Base-by-base conservation (phyloP, 2,888 invertebrate genomes). In the Schizaphis graminum region DNA sequence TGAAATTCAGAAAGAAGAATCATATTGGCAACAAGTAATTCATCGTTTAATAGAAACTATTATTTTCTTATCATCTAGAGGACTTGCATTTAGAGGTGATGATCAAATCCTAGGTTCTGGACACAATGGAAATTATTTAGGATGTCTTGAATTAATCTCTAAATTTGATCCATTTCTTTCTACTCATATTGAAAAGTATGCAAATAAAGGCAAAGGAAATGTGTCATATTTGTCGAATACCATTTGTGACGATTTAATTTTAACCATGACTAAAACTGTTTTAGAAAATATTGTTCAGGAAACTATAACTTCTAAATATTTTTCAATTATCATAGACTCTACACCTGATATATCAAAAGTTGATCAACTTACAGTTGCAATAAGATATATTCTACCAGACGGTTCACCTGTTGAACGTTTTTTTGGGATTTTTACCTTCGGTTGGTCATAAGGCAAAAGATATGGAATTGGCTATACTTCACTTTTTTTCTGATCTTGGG, bases 91-190 rank as follows among this genome's bases (percentile, higher is more conserved):
- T 94, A 88, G 94, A 89, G 94, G 94, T 47, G 53, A 67, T 84
- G 91, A 67, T 85, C 89, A 94, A 91, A 94, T 67, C 89, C 85
- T 95, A 11, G 91, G 94, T 35, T 89, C 92, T 86, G 92, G 94
- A 4, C 87, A 90, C n/a, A 95, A 94, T 93, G 94, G 92, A 91
- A 95, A 91, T 89, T 95, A 56, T 94, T 61, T 95, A 85, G 94
- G 95, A 26, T 87, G 94, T 67, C 47, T 94, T 44, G 94, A 95
- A 91, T 93, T 95, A 47, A 91, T 94, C 49, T 87, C 92, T 88
- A 88, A 94, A 85, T 95, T 94, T 94, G 95, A 95, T 91, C 94
- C 95, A 91, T 53, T 95, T 44, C 85, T 95, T 91, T 84, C 91
- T 61, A 91, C 94, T 24, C 95, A 95, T 94, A 89, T 94, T 91